These are phyloP conservation scores for Nymphalis urticae DNA, from an alignment of 2,888 invertebrate genomes.

Conservation along the genomic window DNA sequence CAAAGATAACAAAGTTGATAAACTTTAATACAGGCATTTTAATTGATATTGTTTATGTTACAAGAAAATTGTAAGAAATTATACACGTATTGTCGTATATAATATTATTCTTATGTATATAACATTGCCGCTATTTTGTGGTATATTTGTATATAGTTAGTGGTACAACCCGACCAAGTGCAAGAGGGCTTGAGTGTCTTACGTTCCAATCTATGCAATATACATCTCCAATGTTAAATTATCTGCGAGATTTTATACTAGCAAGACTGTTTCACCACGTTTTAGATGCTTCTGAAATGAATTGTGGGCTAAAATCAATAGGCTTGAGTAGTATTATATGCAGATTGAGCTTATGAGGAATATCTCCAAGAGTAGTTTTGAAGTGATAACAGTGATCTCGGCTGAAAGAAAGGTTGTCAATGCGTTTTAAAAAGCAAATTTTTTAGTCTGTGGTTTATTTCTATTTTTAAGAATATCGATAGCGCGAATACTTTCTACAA, in stretches of 20 bases:
- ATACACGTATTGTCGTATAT: slow-evolving; percentile 56
- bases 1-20: slow-evolving; percentile 35
- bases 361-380: neutral
- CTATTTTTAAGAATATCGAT: slow-evolving; percentile 43
- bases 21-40: slow-evolving; percentile 27
- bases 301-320: slow-evolving; percentile 34
- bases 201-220: slow-evolving; percentile 61
- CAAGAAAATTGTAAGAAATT: slow-evolving; percentile 45
- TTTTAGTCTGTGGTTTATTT: slow-evolving; percentile 67
- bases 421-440: slow-evolving; percentile 41
- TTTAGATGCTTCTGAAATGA: slow-evolving; percentile 21
- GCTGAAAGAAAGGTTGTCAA: slow-evolving; percentile 32
- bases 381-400: neutral
- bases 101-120: slow-evolving; percentile 62
- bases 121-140: slow-evolving; percentile 77
- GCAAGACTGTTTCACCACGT: slow-evolving; percentile 14
- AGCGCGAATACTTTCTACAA: slow-evolving; percentile 35
- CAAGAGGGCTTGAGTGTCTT: slow-evolving; percentile 47
- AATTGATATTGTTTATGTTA: slow-evolving; percentile 46
- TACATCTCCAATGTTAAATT: slow-evolving; percentile 30
- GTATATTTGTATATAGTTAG: slow-evolving; percentile 59
- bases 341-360: neutral
- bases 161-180: slow-evolving; percentile 64
- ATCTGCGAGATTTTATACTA: slow-evolving; percentile 15
- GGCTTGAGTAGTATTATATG: slow-evolving; percentile 8